Conservation (phyloP, 2,113 vertebrate species). For the Myocastor coypus region DNA sequence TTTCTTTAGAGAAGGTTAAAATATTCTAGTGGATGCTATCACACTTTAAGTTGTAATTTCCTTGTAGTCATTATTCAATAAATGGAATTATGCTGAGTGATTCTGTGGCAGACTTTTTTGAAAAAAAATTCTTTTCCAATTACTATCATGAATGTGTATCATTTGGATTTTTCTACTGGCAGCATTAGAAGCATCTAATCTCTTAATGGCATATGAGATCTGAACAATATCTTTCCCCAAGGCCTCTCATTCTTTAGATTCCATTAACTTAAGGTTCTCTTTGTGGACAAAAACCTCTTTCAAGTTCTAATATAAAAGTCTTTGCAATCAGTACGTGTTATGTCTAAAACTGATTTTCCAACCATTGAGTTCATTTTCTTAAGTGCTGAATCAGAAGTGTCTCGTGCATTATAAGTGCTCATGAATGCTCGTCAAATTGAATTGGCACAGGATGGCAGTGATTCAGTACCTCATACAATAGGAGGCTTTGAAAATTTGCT, state of each 20-base stretch:
- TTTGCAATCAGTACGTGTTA: slow-evolving; percentile 65
- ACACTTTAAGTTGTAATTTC: slow-evolving; percentile 71
- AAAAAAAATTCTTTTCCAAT: slow-evolving; percentile 69
- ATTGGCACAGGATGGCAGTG: slow-evolving; percentile 51
- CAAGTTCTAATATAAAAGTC: slow-evolving; percentile 71
- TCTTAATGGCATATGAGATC: slow-evolving; percentile 75
- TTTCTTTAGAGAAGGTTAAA: slow-evolving; percentile 65
- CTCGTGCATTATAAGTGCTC: slow-evolving; percentile 60
- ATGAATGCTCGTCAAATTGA: slow-evolving; percentile 65
- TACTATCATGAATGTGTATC: slow-evolving; percentile 67
- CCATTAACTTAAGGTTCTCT: slow-evolving; percentile 71
- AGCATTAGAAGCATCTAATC: slow-evolving; percentile 76
- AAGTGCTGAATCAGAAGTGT: slow-evolving; percentile 67
- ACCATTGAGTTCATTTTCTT: slow-evolving; percentile 74
- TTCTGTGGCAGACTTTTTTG: slow-evolving; percentile 58
- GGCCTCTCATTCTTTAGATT: slow-evolving; percentile 69
- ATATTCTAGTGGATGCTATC: slow-evolving; percentile 62
- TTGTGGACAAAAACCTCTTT: slow-evolving; percentile 70
- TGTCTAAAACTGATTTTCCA: slow-evolving; percentile 65
- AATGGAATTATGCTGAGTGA: slow-evolving; percentile 75
- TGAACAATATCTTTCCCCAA: slow-evolving; percentile 72
- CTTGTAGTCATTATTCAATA: slow-evolving; percentile 79
- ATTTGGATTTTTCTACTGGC: slow-evolving; percentile 66
- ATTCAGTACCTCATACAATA: slow-evolving; percentile 48
- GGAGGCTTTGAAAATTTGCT: slow-evolving; percentile 58